Evolutionary conservation across 2,797 vertebrate genomes (phyloP), one percentile per base, ranked within the genome.

Genomic region (Ctenopoma multispine): DNA sequence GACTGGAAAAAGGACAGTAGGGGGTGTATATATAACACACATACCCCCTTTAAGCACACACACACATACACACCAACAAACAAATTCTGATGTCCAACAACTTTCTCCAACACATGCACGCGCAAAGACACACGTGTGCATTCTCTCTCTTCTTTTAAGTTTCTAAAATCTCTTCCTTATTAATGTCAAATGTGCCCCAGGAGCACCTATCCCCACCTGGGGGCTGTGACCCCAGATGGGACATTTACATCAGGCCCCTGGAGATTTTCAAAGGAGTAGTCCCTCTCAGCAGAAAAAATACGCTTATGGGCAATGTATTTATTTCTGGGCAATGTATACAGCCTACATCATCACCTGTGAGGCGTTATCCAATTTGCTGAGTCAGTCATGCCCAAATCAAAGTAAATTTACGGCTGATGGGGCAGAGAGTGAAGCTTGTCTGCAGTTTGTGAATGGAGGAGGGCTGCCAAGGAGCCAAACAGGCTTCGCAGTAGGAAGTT

Each of bases 401-500:
- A 87, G 75, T 79, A 83, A 80, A 89, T 89, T 72, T 91, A 85
- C 70, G 71, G 83, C 60, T 67, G 34, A 81, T 69, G 63, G 65
- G 63, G 74, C 67, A 75, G 73, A 79, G 76, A 86, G 55, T 46
- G 60, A 74, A 57, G 72, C 75, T 86, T 62, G 62, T 85, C 75
- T 78, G 71, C 65, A 66, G 66, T 81, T 90, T 87, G 66, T 92
- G 91, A 93, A 93, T 91, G 86, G 88, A 90, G 78, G 68, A 86
- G 75, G 80, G 83, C 88, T 90, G 90, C 90, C 91, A 92, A 89
- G 85, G 84, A 85, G 85, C 89, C 84, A 90, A 90, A 90, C 78
- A 86, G 87, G 87, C 89, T 89, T 90, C 83, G 76, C 88, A 83
- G 86, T 86, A 92, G 92, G 90, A 92, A 93, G 79, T 90, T 80